Percentiles rank a stretch among this genome's conserved stretches.
phyloP scores from a whole-genome alignment of 1,140 invertebrate genomes.

The Drosophila baimaii region DNA sequence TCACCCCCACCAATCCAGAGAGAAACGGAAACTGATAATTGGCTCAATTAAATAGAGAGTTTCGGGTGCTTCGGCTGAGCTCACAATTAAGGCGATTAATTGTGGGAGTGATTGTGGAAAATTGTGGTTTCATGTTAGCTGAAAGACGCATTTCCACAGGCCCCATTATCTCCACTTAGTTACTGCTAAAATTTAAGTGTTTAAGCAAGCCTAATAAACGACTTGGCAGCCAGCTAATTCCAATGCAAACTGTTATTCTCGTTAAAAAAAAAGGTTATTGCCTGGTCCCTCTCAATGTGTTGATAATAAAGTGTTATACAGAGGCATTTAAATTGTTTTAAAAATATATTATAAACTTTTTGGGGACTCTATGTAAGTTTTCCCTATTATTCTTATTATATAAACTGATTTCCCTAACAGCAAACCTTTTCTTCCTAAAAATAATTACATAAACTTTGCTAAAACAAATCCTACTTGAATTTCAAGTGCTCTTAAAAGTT shows the following conservation, averaged over 20 bases:
- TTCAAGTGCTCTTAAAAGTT: constrained; percentile 21
- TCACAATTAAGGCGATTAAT: constrained; percentile 36
- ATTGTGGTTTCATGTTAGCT: background rate
- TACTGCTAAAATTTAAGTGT: constrained; percentile 10
- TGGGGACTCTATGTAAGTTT: background rate
- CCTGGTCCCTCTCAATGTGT: background rate
- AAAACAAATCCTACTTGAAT: constrained; percentile 5
- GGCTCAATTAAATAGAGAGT: constrained; percentile 41
- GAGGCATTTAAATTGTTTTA: background rate
- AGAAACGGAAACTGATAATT: constrained; percentile 39
- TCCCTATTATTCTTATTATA: background rate
- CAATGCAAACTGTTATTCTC: background rate
- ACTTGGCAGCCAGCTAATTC: constrained; percentile 18
- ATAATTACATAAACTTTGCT: constrained; percentile 12
- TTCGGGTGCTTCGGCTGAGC: constrained; percentile 18
- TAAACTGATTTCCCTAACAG: background rate
- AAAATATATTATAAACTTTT: too few species aligned
- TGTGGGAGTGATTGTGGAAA: background rate
- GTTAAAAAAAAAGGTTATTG: background rate
- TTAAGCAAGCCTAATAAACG: constrained; percentile 12
- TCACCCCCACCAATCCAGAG: background rate
- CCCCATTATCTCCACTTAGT: constrained; percentile 20
- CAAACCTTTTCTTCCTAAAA: background rate
- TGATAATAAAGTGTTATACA: background rate
- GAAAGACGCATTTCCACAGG: background rate